These are phyloP conservation scores for Eulacestoma nigropectus DNA, from an alignment of 2,113 vertebrate genomes.

Conservation along the genomic window DNA sequence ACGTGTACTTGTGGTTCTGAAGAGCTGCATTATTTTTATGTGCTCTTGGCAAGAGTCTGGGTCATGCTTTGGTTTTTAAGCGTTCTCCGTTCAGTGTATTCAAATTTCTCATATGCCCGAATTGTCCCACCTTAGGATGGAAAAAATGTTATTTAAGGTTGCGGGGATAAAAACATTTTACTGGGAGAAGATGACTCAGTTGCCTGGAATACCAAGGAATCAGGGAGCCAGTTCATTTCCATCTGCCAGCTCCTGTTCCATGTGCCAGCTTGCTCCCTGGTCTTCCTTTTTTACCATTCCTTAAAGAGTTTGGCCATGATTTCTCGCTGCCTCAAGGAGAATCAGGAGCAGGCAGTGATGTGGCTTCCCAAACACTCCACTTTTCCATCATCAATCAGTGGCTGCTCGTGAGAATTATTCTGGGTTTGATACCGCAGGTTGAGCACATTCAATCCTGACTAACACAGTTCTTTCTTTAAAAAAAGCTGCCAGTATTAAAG, in stretches of 20 bases:
- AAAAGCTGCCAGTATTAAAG: neutral
- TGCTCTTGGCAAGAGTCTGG: neutral
- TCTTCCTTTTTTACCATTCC: neutral
- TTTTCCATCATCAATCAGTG: neutral
- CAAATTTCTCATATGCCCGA: neutral
- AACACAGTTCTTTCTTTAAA: neutral
- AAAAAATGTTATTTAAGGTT: neutral
- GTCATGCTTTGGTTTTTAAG: neutral
- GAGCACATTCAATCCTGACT: neutral
- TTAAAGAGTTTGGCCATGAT: neutral
- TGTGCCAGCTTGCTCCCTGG: neutral
- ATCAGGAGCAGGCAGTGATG: neutral
- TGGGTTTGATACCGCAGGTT: neutral
- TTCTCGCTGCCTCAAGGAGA: neutral
- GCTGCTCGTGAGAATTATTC: neutral
- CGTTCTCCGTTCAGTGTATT: neutral
- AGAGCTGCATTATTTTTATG: neutral
- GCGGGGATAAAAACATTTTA: neutral
- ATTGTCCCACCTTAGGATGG: neutral
- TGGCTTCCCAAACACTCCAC: neutral
- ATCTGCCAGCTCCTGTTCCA: neutral
- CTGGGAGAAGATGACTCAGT: neutral
- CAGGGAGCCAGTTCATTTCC: neutral
- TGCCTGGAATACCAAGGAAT: neutral
- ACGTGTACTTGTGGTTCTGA: neutral